phyloP scores from a whole-genome alignment of 1,140 invertebrate genomes.

The Drosophila ohnishii region DNA sequence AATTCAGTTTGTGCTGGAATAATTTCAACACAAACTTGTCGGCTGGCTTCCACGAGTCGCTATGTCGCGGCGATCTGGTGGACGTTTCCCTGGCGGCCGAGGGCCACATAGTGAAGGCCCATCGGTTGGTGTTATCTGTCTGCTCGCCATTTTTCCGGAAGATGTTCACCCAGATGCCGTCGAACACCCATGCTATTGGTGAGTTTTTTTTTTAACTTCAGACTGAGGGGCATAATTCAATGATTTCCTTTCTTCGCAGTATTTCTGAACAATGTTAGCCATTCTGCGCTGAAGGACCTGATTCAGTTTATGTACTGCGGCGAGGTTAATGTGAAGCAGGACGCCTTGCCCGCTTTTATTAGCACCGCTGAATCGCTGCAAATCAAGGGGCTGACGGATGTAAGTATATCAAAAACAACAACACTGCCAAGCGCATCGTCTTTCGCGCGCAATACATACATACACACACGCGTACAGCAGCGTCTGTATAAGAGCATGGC shows the following conservation, averaged over 20 bases:
- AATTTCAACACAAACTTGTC: slow-evolving; percentile 90
- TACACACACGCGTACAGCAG: slow-evolving; percentile 8
- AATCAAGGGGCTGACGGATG: slow-evolving; percentile 90
- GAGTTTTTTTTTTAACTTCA: slow-evolving; percentile 43
- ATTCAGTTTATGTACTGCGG: slow-evolving; percentile 94
- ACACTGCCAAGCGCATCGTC: slow-evolving; percentile 33
- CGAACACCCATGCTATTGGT: slow-evolving; percentile 86
- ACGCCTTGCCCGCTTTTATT: slow-evolving; percentile 91
- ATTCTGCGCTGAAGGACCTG: slow-evolving; percentile 89
- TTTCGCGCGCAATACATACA: slow-evolving; percentile 67
- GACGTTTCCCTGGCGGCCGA: slow-evolving; percentile 92
- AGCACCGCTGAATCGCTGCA: slow-evolving; percentile 93
- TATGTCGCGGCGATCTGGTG: slow-evolving; percentile 90
- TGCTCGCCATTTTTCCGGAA: slow-evolving; percentile 94
- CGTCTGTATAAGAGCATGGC: slow-evolving; percentile 67
- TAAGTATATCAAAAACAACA: slow-evolving; percentile 64
- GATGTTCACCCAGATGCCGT: slow-evolving; percentile 88
- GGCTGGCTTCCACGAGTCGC: slow-evolving; percentile 88
- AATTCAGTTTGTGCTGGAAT: slow-evolving; percentile 91
- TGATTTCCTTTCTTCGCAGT: slow-evolving; percentile 84
- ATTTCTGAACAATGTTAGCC: slow-evolving; percentile 92
- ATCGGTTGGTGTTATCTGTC: slow-evolving; percentile 92
- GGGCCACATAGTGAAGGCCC: slow-evolving; percentile 90
- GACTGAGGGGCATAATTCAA: not conserved
- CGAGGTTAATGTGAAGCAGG: slow-evolving; percentile 93